Base-by-base conservation (phyloP, 1,140 invertebrate genomes). In the Kradibia gibbosae region DNA sequence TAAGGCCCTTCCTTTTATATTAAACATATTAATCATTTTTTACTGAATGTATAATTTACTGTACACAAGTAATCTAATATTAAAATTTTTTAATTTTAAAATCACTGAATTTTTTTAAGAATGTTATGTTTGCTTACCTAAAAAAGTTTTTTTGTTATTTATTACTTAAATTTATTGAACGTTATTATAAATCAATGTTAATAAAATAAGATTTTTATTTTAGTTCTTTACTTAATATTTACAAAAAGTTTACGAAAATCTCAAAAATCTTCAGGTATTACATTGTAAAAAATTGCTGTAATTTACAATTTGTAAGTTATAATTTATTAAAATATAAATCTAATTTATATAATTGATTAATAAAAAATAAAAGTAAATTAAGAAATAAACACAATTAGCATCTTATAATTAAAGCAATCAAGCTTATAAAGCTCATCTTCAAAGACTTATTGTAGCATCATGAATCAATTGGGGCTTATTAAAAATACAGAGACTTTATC, bases 371-470 rank as follows among this genome's bases (percentile, higher is more conserved):
- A 13, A 57, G 8, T 28, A 48, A 17, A 34, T 48, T 73, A 50
- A 60, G 28, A 72, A 72, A 25, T 34, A 60, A 20, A 42, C 42
- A 31, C 34, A 36, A 80, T 80, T 45, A 28, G n/a, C 60, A 67
- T 36, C 36, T 65, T 57, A 67, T 42, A 77, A 77, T 77, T 81
- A 81, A 81, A 81, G 36, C 80, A 81, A 81, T 81, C 80, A 77
- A 81, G 80, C 80, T 60, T 22, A 77, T 81, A 81, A 81, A 81
- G 50, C 53, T 67, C 80, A 74, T 60, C 39, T 81, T 72, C n/a
- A 65, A 45, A n/a, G 39, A 71, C 34, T 60, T 57, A 50, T 77
- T 81, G 77, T 70, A 77, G n/a, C 53, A 73, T 81, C 72, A 81
- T 72, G n/a, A 67, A 77, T 71, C 73, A 81, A 81, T 81, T 81